phyloP scores from a whole-genome alignment of 2,888 invertebrate genomes.

The Sarcophaga caerulescens region DNA sequence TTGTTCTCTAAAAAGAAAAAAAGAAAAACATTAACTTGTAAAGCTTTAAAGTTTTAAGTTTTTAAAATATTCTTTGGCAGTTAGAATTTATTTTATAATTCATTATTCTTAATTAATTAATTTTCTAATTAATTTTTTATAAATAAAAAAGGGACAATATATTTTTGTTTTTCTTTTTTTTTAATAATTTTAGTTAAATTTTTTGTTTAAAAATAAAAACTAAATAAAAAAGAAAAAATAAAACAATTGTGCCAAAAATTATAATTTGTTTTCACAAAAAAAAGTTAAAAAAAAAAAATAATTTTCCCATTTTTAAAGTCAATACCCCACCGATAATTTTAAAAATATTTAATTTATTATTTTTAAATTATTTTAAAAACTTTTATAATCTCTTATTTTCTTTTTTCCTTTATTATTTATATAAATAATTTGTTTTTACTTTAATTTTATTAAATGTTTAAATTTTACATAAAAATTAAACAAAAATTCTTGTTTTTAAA shows the following conservation, averaged over 20 bases:
- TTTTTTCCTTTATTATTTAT: conserved; percentile 21
- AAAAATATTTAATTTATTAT: conserved; percentile 28
- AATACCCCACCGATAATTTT: conserved; percentile 66
- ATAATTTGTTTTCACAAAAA: conserved; percentile 40
- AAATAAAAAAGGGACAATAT: conserved; percentile 58
- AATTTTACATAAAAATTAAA: no score
- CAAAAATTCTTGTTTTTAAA: background rate
- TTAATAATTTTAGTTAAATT: conserved; percentile 35
- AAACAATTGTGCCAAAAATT: conserved; percentile 64
- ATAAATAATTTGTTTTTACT: no score
- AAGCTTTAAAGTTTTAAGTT: conserved; percentile 28
- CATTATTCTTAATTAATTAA: background rate
- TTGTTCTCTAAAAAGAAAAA: background rate
- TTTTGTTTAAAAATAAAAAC: background rate
- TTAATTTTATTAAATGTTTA: no score
- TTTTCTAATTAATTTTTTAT: conserved; percentile 25
- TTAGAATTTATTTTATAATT: background rate
- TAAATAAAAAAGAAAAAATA: conserved; percentile 34
- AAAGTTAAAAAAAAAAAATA: background rate
- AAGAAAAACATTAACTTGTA: background rate
- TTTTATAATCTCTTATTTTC: background rate
- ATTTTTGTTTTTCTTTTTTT: conserved; percentile 40
- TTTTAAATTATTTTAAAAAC: no score
- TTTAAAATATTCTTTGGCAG: conserved; percentile 65
- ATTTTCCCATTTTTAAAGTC: conserved; percentile 56